Evolutionary conservation across 2,888 invertebrate species (phyloP).

Genomic region (Leptothorax acervorum): DNA sequence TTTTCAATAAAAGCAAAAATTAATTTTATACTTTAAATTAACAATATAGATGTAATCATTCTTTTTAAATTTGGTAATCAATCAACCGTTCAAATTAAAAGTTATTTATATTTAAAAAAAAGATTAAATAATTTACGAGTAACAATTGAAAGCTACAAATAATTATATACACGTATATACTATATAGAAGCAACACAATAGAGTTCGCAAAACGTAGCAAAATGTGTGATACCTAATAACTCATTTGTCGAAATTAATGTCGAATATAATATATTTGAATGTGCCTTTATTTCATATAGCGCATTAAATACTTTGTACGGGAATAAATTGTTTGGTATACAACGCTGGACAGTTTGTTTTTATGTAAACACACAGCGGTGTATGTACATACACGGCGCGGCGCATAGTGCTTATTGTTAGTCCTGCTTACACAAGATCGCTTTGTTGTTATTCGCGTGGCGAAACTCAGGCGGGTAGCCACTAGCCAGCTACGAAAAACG

Average conservation of each 20-base stretch:
- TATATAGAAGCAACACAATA: neutral
- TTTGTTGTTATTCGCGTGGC: neutral
- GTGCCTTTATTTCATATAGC: neutral
- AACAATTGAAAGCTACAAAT: no score
- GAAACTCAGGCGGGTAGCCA: neutral
- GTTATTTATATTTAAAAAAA: no score
- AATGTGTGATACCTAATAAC: neutral
- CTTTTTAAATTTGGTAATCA: no score
- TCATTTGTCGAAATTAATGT: neutral
- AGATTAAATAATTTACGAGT: no score
- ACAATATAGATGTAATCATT: no score
- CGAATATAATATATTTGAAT: neutral
- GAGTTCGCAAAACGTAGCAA: neutral
- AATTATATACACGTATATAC: no score
- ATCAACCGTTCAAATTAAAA: no score
- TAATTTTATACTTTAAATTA: neutral
- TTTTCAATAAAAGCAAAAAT: neutral
- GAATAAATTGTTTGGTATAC: neutral
- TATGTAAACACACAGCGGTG: neutral
- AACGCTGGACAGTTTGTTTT: neutral
- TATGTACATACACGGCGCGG: no score
- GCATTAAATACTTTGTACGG: neutral
- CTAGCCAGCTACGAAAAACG: neutral
- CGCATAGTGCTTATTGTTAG: no score
- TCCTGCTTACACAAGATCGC: neutral